Percentiles rank a stretch among this genome's conserved stretches.
Conservation (phyloP, 2,113 vertebrate genomes). For the Coregonus clupeaformis region DNA sequence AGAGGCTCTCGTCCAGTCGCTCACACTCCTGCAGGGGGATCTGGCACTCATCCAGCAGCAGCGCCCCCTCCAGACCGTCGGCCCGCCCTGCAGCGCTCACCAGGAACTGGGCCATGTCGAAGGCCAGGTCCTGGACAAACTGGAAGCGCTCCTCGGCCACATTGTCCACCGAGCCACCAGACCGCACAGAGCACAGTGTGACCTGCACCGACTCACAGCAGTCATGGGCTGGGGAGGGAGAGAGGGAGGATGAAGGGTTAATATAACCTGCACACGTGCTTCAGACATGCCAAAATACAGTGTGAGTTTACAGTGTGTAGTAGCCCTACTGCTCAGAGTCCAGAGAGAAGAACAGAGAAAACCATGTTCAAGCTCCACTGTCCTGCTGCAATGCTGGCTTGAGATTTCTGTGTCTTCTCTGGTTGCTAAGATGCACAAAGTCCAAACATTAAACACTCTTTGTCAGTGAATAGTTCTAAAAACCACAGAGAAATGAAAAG, state of each 20-base stretch:
- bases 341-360: neutral
- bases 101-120: slow-evolving; percentile 82
- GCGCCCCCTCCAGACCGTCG: slow-evolving; percentile 78
- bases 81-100: slow-evolving; percentile 75
- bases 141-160: slow-evolving; percentile 81
- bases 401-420: neutral
- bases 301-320: neutral
- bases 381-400: neutral
- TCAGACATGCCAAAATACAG: neutral
- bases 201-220: slow-evolving; percentile 87
- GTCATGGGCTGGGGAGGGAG: slow-evolving; percentile 78
- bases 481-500: neutral
- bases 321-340: neutral
- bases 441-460: neutral
- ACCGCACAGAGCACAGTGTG: slow-evolving; percentile 78
- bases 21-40: slow-evolving; percentile 76
- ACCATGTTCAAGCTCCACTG: neutral
- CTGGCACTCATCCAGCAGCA: slow-evolving; percentile 77
- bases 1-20: slow-evolving; percentile 79
- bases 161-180: slow-evolving; percentile 72
- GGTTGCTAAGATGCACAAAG: slow-evolving; percentile 4
- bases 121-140: slow-evolving; percentile 84
- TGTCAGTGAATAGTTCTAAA: neutral
- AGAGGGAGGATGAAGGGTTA: neutral
- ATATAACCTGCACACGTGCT: neutral